Conservation (phyloP, 2,888 invertebrate genomes). For the Nemotelus pantherinus region DNA sequence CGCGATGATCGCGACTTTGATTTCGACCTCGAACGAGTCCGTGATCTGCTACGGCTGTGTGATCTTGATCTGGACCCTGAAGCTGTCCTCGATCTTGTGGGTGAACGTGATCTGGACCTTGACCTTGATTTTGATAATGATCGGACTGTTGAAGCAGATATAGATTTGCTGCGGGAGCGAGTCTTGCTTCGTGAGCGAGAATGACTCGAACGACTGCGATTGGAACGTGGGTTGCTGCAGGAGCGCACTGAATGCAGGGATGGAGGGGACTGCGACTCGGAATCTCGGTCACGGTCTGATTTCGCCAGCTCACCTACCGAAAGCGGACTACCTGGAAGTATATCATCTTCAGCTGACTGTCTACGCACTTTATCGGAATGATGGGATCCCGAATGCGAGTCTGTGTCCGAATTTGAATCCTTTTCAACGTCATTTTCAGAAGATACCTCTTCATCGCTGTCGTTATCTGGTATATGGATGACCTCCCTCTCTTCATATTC, state of each 20-base stretch:
- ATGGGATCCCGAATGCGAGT: conserved; percentile 66
- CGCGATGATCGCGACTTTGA: conserved; percentile 37
- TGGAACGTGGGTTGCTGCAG: conserved; percentile 48
- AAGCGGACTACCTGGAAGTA: conserved; percentile 67
- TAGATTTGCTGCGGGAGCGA: conserved; percentile 9
- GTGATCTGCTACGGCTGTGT: conserved; percentile 57
- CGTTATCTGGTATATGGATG: conserved; percentile 62
- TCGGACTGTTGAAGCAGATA: conserved; percentile 47
- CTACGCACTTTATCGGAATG: conserved; percentile 58
- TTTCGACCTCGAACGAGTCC: conserved; percentile 46
- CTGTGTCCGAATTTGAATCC: conserved; percentile 67
- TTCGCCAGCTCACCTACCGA: conserved; percentile 68
- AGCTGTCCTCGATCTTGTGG: conserved; percentile 44
- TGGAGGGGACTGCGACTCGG: conserved; percentile 54
- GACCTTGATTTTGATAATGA: conserved; percentile 47
- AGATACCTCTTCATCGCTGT: conserved; percentile 55
- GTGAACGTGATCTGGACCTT: conserved; percentile 30
- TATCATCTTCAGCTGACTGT: conserved; percentile 57
- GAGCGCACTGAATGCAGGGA: conserved; percentile 27
- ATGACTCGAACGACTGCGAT: conserved; percentile 41
- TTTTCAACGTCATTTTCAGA: conserved; percentile 65
- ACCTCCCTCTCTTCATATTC: conserved; percentile 53
- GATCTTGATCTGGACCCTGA: conserved; percentile 55
- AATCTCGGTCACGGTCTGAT: conserved; percentile 60
- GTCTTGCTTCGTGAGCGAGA: conserved; percentile 41